These are phyloP conservation scores for Scolopax bukidnonensis DNA, from an alignment of 2,797 vertebrate genomes.

Conservation along the genomic window DNA sequence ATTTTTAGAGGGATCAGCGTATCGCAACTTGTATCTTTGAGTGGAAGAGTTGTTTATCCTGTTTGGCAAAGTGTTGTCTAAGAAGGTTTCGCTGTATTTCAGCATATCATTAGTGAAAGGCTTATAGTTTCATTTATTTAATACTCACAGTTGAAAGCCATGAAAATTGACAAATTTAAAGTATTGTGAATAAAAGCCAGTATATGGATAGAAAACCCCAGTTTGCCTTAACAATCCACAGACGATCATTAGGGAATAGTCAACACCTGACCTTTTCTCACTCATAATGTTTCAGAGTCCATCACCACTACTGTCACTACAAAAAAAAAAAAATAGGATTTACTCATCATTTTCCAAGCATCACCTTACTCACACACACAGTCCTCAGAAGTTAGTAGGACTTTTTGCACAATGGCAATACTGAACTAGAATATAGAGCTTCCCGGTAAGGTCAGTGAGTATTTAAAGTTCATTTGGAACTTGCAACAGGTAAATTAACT, in stretches of 20 bases:
- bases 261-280: neutral
- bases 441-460: neutral
- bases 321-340: neutral
- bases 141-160: neutral
- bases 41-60: neutral
- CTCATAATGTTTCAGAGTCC: neutral
- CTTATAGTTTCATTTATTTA: neutral
- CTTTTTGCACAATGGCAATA: neutral
- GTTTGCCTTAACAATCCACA: neutral
- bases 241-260: neutral
- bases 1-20: neutral
- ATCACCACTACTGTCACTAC: neutral
- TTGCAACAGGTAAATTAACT: slow-evolving; percentile 8
- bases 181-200: neutral
- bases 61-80: neutral
- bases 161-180: neutral
- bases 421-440: neutral
- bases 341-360: neutral
- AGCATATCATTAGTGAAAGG: neutral
- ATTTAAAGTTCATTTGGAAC: slow-evolving; percentile 13
- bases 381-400: neutral
- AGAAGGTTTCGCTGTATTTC: neutral
- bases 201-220: neutral
- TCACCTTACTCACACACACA: neutral
- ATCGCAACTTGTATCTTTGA: neutral